These are phyloP conservation scores for Cololabis saira DNA, from an alignment of 2,113 vertebrate genomes.

Conservation along the genomic window DNA sequence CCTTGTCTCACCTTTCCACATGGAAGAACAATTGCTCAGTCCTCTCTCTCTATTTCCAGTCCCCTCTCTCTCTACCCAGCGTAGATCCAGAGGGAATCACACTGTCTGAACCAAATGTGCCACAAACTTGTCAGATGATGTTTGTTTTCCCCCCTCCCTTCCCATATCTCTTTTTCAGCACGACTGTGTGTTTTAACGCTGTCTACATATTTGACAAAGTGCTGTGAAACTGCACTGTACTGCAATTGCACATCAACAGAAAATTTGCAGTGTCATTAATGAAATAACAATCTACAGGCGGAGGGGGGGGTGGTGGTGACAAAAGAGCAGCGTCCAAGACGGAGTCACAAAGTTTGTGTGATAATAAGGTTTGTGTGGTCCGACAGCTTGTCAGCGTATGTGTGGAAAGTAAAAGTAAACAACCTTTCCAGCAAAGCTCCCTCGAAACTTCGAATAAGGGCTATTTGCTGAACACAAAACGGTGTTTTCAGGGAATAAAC, in stretches of 20 bases:
- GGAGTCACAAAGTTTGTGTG: constrained; percentile 54
- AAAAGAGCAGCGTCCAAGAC: constrained; percentile 10
- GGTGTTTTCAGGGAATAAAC: constrained; percentile 50
- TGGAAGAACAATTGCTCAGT: constrained; percentile 77
- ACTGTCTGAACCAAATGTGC: constrained; percentile 73
- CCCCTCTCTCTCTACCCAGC: constrained; percentile 48
- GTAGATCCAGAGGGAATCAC: constrained; percentile 70
- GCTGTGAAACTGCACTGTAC: constrained; percentile 43
- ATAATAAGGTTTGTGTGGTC: constrained; percentile 61
- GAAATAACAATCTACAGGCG: constrained; percentile 51
- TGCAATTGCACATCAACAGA: constrained; percentile 37
- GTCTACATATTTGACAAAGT: constrained; percentile 63
- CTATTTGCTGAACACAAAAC: constrained; percentile 64
- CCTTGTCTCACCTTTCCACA: constrained; percentile 80
- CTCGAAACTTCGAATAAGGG: constrained; percentile 48
- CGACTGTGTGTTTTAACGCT: constrained; percentile 57
- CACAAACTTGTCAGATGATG: constrained; percentile 74
- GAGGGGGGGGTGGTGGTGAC: neutral
- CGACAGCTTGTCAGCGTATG: constrained; percentile 66
- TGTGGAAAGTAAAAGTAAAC: constrained; percentile 56
- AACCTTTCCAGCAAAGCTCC: constrained; percentile 54
- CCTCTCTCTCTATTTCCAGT: constrained; percentile 37
- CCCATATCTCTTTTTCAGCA: constrained; percentile 32
- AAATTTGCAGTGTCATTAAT: constrained; percentile 61
- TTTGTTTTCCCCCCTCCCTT: constrained; percentile 62